A percentile compares a stretch with the other conserved stretches of the same genome.
phyloP scores from a whole-genome alignment of 2,888 invertebrate species.

The Mythimna impura region DNA sequence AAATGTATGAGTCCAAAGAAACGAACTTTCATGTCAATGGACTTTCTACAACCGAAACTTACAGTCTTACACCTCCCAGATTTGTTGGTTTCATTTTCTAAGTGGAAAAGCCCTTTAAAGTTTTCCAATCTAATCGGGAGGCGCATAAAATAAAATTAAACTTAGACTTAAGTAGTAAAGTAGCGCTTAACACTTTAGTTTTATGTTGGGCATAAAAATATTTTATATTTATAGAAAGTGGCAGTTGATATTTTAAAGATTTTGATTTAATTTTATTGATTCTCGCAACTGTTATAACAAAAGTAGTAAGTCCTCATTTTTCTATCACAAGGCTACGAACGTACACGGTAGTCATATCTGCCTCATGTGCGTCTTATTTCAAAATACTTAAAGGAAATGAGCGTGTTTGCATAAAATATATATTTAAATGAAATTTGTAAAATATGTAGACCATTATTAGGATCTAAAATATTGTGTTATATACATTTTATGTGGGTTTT shows the following conservation, averaged over 20 bases:
- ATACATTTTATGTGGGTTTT: too few species aligned
- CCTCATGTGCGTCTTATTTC: too few species aligned
- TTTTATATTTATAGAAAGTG: slow-evolving; percentile 36
- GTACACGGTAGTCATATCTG: not conserved
- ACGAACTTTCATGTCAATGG: slow-evolving; percentile 34
- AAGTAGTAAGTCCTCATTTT: not conserved
- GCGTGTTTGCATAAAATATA: not conserved
- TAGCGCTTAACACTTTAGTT: slow-evolving; percentile 54
- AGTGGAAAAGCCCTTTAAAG: slow-evolving; percentile 59
- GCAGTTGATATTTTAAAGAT: slow-evolving; percentile 33
- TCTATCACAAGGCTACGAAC: too few species aligned
- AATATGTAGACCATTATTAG: too few species aligned
- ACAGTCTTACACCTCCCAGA: slow-evolving; percentile 40
- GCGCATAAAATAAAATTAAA: slow-evolving; percentile 61
- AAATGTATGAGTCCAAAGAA: slow-evolving; percentile 43
- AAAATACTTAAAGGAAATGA: not conserved
- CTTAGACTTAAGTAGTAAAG: slow-evolving; percentile 45
- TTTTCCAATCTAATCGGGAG: slow-evolving; percentile 60
- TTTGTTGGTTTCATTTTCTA: slow-evolving; percentile 56
- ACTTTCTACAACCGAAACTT: slow-evolving; percentile 30
- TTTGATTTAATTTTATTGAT: slow-evolving; percentile 17
- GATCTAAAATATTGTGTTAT: too few species aligned
- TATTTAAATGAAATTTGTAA: too few species aligned
- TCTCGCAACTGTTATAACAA: not conserved
- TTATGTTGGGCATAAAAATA: slow-evolving; percentile 48